Evolutionary conservation across 2,113 vertebrate species (phyloP), one percentile per base, ranked within the genome.

Genomic region (Plectropomus leopardus): DNA sequence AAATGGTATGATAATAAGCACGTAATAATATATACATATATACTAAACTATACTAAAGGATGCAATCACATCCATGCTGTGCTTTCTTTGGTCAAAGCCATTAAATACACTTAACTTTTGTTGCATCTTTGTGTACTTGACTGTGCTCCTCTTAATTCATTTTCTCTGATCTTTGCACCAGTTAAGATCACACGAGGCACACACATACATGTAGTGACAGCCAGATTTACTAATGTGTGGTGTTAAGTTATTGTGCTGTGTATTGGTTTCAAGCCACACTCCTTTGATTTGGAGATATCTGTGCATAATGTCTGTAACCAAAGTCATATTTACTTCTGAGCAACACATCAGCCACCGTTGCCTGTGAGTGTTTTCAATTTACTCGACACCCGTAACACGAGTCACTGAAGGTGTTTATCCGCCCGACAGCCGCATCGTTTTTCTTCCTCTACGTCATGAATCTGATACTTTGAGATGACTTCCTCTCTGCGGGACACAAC

Each of bases 301-400:
- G 30, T 60, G 64, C 63, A 68, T 42, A 53, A 24, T 30, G 7
- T 36, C 34, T 66, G 66, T 44, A 55, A 47, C 53, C 45, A 16
- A 68, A 78, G 19, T 51, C 28, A 40, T 67, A 72, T 66, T 81
- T 76, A 57, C 74, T 65, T 45, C 60, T 40, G 40, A 51, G 26
- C 26, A 42, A 28, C 44, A 51, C 11, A 5, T 64, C 65, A 57
- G 50, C 78, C 17, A 58, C 17, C 21, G 4, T 47, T 3, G 15
- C 21, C 42, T 19, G n/a, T 40, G 9, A 40, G 53, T 76, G 75
- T 80, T 83, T 78, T 66, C n/a, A 78, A 19, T 81, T 64, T 74
- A 19, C 26, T 24, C 32, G 15, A 65, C 72, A 80, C 76, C 63
- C 23, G 47, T 68, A 54, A 68, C 64, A 59, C 21, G 13, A 54